Conservation (phyloP, 2,888 invertebrate species). For the Limnephilus marmoratus region DNA sequence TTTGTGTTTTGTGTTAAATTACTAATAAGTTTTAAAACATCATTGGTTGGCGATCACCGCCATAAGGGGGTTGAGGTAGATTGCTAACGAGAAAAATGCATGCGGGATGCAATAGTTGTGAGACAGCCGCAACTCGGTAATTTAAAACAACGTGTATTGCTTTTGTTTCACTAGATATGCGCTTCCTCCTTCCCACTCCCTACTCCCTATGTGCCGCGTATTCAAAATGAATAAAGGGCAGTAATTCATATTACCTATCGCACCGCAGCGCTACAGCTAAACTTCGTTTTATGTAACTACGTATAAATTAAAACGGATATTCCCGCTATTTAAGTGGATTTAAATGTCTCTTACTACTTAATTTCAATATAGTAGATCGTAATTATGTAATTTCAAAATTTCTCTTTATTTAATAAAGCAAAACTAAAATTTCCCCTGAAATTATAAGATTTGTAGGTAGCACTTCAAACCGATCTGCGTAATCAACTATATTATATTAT, state of each 20-base stretch:
- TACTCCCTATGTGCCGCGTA: neutral
- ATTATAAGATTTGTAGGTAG: too few relatives aligned
- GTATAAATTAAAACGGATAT: neutral
- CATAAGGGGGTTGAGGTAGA: neutral
- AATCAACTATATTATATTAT: too few relatives aligned
- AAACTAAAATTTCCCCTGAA: too few relatives aligned
- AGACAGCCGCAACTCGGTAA: slow-evolving; percentile 52
- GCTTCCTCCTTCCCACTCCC: neutral
- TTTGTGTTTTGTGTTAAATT: neutral
- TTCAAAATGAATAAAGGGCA: slow-evolving; percentile 33
- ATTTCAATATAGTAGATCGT: neutral
- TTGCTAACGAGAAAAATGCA: slow-evolving; percentile 57
- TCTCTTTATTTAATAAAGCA: too few relatives aligned
- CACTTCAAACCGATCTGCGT: too few relatives aligned
- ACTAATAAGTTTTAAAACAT: neutral
- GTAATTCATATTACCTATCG: slow-evolving; percentile 8
- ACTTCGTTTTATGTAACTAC: neutral
- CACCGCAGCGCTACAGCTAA: neutral
- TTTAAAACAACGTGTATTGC: slow-evolving; percentile 43
- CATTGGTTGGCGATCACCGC: neutral
- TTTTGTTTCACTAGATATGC: slow-evolving; percentile 28
- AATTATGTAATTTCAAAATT: too few relatives aligned
- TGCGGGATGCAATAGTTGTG: slow-evolving; percentile 56
- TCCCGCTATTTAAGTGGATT: neutral
- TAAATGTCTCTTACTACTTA: neutral